A percentile compares a stretch with the other conserved stretches of the same genome.
Conservation (phyloP, 2,797 vertebrate genomes). For the Kryptolebias ocellatus region DNA sequence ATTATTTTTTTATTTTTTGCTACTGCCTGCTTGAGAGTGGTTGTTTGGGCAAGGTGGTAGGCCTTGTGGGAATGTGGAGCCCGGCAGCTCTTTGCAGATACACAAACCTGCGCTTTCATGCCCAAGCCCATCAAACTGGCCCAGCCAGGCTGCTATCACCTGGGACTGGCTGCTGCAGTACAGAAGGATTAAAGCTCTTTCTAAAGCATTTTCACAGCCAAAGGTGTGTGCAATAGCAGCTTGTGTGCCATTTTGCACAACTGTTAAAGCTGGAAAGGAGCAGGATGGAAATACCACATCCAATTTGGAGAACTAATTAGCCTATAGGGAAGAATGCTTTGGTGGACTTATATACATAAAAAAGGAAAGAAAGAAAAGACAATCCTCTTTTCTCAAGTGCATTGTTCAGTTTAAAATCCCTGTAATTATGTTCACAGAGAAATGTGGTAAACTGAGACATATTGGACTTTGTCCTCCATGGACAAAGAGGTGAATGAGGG, state of each 20-base stretch:
- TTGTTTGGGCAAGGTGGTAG: slow-evolving; percentile 61
- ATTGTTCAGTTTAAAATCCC: slow-evolving; percentile 45
- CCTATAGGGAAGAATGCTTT: slow-evolving; percentile 16
- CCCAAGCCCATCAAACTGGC: slow-evolving; percentile 73
- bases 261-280: slow-evolving; percentile 28
- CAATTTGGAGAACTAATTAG: slow-evolving; percentile 60
- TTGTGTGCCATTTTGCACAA: slow-evolving; percentile 50
- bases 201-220: slow-evolving; percentile 71
- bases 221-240: slow-evolving; percentile 63
- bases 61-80: slow-evolving; percentile 62
- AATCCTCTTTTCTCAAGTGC: slow-evolving; percentile 27
- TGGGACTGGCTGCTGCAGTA: slow-evolving; percentile 65
- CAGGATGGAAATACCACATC: slow-evolving; percentile 38
- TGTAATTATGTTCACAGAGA: slow-evolving; percentile 47
- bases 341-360: slow-evolving; percentile 1
- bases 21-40: slow-evolving; percentile 36
- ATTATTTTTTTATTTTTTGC: slow-evolving; percentile 19
- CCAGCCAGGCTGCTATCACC: slow-evolving; percentile 69
- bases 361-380: neutral
- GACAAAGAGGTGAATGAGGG: slow-evolving; percentile 3
- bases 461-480: slow-evolving; percentile 11
- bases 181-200: slow-evolving; percentile 74
- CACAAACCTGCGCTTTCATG: slow-evolving; percentile 67
- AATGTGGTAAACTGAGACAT: slow-evolving; percentile 32
- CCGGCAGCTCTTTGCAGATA: slow-evolving; percentile 77